A percentile compares a stretch with the other conserved stretches of the same genome.
Conservation (phyloP, 37 sponge, comb jelly and placozoan genomes). For the Diacarnus erythraeanus region DNA sequence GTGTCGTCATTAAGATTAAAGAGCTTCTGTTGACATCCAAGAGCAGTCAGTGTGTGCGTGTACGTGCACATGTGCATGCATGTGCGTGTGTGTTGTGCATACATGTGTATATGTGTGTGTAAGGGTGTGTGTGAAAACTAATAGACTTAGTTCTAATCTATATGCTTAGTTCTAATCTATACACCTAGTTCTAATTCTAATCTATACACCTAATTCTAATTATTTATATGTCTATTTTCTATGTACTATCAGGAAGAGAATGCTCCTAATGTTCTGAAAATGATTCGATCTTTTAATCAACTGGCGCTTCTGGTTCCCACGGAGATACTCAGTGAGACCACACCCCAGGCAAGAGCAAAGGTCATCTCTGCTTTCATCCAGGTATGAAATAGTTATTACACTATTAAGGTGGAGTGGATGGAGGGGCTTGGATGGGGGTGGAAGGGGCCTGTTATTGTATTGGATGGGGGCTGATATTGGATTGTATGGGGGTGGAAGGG, state of each 20-base stretch:
- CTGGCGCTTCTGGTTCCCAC: conserved; percentile 67
- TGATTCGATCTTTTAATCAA: conserved; percentile 73
- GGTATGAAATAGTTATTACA: no score
- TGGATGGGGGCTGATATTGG: no score
- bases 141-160: not conserved
- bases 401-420: no score
- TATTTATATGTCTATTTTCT: not conserved
- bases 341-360: conserved; percentile 57
- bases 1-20: no score
- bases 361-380: conserved; percentile 71
- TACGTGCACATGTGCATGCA: not conserved
- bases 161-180: not conserved
- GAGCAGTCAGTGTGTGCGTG: not conserved
- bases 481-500: no score
- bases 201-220: not conserved
- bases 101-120: not conserved
- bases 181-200: not conserved
- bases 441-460: no score
- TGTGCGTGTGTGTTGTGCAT: no score
- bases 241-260: not conserved
- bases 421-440: no score
- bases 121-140: not conserved
- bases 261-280: conserved; percentile 65
- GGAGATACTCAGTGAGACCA: conserved; percentile 66
- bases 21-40: no score